Evolutionary conservation across 2,888 invertebrate species (phyloP).

Genomic region (Apodemia zela): DNA sequence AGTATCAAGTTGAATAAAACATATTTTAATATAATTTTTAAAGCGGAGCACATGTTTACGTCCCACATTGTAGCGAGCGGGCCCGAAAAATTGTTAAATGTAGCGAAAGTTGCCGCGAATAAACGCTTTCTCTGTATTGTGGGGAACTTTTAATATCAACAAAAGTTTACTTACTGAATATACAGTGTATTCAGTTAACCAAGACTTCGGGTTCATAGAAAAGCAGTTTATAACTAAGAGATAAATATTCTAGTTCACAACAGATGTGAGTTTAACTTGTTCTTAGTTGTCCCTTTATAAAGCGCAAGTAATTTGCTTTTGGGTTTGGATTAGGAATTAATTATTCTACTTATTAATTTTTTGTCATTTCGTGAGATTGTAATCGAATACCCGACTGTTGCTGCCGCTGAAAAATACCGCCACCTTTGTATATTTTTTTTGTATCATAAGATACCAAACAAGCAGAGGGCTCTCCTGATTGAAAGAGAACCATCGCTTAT

Average conservation of each 20-base stretch:
- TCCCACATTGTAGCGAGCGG: not conserved
- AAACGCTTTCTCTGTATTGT: slow-evolving; percentile 4
- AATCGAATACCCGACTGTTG: too few relatives aligned
- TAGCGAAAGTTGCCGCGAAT: slow-evolving; percentile 9
- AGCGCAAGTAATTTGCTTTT: too few relatives aligned
- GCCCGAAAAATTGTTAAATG: slow-evolving; percentile 12
- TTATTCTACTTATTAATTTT: too few relatives aligned
- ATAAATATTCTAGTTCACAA: not conserved
- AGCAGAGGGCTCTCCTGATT: too few relatives aligned
- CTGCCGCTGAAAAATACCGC: too few relatives aligned
- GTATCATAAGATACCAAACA: too few relatives aligned
- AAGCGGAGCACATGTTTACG: slow-evolving; percentile 11
- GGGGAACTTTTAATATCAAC: slow-evolving; percentile 11
- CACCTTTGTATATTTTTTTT: too few relatives aligned
- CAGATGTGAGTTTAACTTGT: too few relatives aligned
- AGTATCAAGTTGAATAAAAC: not conserved
- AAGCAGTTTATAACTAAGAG: not conserved
- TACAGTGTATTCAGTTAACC: slow-evolving; percentile 3
- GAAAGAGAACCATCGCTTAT: too few relatives aligned
- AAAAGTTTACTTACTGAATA: slow-evolving; percentile 1
- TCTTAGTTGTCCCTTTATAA: too few relatives aligned
- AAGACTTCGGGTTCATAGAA: not conserved
- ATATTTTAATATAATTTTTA: slow-evolving; percentile 1
- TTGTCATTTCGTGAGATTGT: too few relatives aligned
- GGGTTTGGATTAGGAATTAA: too few relatives aligned